These are phyloP conservation scores for Periphyllus acericola DNA, from an alignment of 2,888 invertebrate species.

Conservation along the genomic window DNA sequence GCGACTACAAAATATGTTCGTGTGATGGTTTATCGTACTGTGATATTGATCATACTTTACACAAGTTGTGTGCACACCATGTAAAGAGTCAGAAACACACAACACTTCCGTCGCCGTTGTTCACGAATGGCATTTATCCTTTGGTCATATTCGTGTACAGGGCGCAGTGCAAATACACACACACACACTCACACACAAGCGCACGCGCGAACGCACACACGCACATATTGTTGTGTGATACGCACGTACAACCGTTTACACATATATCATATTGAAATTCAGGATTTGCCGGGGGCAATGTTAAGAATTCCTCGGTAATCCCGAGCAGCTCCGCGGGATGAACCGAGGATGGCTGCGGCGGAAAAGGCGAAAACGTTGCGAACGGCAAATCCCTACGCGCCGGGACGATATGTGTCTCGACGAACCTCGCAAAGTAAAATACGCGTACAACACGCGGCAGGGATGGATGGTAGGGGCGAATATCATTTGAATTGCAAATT, in stretches of 20 bases:
- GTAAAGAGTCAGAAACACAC: no score
- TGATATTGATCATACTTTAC: no score
- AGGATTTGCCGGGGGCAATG: constrained; percentile 17
- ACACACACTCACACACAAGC: no score
- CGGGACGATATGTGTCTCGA: neutral
- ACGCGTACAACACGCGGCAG: neutral
- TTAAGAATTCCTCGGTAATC: constrained; percentile 26
- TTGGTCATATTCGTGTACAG: neutral
- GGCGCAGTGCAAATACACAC: neutral
- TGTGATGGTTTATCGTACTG: no score
- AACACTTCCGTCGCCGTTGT: no score
- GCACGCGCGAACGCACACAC: no score
- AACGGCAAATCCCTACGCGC: constrained; percentile 17
- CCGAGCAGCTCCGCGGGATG: neutral
- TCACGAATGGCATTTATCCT: no score
- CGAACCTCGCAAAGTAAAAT: constrained; percentile 14
- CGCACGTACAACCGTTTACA: neutral
- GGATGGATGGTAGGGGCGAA: neutral
- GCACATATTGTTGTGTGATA: no score
- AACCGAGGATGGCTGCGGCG: neutral
- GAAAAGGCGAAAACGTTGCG: neutral
- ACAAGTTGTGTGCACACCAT: no score
- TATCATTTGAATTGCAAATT: constrained; percentile 50
- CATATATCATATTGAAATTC: constrained; percentile 33
- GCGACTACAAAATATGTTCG: no score